phyloP scores from a whole-genome alignment of 2,888 invertebrate species.

The Nipponacmea schrenckii region DNA sequence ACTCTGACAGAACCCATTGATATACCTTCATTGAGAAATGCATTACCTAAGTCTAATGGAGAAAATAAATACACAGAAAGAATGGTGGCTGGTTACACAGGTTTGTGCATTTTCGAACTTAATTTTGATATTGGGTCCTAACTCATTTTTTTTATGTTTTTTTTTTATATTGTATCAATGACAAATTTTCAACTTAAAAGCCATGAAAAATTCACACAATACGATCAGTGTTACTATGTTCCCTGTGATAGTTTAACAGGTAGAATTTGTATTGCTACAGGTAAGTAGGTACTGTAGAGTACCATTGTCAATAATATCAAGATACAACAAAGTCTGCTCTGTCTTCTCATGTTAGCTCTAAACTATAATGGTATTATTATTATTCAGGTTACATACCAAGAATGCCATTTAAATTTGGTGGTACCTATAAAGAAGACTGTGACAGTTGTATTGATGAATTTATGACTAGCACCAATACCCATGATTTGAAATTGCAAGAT shows the following conservation, averaged over 20 bases:
- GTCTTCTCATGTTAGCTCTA: no score
- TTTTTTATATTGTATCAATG: not conserved
- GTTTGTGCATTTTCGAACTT: slow-evolving; percentile 33
- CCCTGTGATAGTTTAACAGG: no score
- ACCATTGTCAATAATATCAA: no score
- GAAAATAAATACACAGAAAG: slow-evolving; percentile 66
- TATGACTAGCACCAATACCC: slow-evolving; percentile 48
- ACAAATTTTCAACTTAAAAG: no score
- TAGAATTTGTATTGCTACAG: no score
- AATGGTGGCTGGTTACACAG: slow-evolving; percentile 68
- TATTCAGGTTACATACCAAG: slow-evolving; percentile 65
- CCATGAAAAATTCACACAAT: no score
- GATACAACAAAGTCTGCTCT: no score
- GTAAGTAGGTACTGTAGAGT: no score
- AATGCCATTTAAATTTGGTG: slow-evolving; percentile 65
- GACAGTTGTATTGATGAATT: slow-evolving; percentile 65
- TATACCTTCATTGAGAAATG: slow-evolving; percentile 29
- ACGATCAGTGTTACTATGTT: no score
- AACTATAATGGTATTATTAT: not conserved
- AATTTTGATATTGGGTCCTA: not conserved
- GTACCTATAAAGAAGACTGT: slow-evolving; percentile 66
- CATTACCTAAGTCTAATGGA: slow-evolving; percentile 60
- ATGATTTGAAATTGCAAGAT: slow-evolving; percentile 49
- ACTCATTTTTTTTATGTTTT: not conserved
- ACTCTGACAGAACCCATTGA: not conserved